A percentile compares a stretch with the other conserved stretches of the same genome.
These are phyloP conservation scores for Malthinus flaveolus DNA, from an alignment of 2,888 invertebrate species.

Conservation along the genomic window DNA sequence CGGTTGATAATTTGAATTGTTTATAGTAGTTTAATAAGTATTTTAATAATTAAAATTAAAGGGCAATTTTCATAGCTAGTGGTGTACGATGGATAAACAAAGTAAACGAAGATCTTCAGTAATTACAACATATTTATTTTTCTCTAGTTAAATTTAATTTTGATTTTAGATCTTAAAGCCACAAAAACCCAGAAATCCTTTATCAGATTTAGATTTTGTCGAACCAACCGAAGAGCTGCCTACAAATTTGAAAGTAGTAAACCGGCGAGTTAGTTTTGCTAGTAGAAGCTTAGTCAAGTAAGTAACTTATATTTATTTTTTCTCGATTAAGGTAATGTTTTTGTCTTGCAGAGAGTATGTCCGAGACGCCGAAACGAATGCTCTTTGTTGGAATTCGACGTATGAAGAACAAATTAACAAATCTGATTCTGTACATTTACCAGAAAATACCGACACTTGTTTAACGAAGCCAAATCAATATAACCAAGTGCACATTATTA, in stretches of 20 bases:
- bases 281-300: slow-evolving; percentile 44
- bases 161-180: slow-evolving; percentile 38
- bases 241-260: slow-evolving; percentile 17
- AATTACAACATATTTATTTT: neutral
- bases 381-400: slow-evolving; percentile 45
- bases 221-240: slow-evolving; percentile 31
- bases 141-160: neutral
- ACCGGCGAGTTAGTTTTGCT: slow-evolving; percentile 46
- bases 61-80: neutral
- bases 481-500: too few relatives aligned
- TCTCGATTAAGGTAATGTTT: neutral
- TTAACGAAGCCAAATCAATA: too few relatives aligned
- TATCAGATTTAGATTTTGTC: slow-evolving; percentile 34
- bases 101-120: neutral
- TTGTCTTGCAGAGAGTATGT: slow-evolving; percentile 41
- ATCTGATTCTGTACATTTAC: slow-evolving; percentile 21
- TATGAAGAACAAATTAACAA: slow-evolving; percentile 40
- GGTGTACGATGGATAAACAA: neutral
- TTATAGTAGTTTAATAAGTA: neutral
- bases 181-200: slow-evolving; percentile 36
- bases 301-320: slow-evolving; percentile 22
- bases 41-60: neutral
- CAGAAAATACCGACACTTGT: slow-evolving; percentile 10
- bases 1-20: neutral
- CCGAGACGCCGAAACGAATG: slow-evolving; percentile 43